Evolutionary conservation across 2,113 vertebrate species (phyloP).

Genomic region (Aptenodytes patagonicus): DNA sequence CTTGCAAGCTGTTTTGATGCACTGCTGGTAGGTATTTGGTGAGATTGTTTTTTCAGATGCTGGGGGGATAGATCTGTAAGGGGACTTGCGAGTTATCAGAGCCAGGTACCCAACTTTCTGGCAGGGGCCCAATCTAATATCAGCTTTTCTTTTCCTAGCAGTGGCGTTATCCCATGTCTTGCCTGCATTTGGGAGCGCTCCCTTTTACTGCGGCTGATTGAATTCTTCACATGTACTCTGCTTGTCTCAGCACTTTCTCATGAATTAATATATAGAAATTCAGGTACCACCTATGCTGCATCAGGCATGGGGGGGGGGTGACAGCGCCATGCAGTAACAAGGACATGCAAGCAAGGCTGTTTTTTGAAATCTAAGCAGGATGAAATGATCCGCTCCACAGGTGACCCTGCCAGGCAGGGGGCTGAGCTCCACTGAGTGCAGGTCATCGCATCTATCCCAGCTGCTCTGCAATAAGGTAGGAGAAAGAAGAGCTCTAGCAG

Average conservation of each 20-base stretch:
- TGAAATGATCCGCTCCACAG: neutral
- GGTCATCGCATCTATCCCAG: rapidly evolving
- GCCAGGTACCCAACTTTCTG: neutral
- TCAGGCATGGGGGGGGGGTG: neutral
- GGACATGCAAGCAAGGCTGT: neutral
- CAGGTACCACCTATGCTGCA: neutral
- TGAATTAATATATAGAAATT: neutral
- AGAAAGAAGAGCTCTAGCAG: neutral
- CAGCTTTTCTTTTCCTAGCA: neutral
- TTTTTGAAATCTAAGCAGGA: neutral
- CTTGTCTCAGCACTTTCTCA: neutral
- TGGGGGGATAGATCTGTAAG: neutral
- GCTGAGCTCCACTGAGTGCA: neutral
- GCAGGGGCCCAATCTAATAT: too few species aligned
- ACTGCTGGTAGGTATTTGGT: neutral
- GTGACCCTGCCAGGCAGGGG: neutral
- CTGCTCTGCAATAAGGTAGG: neutral
- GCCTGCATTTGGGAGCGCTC: neutral
- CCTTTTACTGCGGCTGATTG: neutral
- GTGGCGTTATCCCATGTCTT: neutral
- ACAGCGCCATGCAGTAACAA: rapidly evolving
- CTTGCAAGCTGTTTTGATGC: neutral
- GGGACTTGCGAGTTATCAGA: neutral
- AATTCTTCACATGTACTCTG: neutral
- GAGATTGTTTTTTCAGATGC: rapidly evolving